These are phyloP conservation scores for Serilophus lunatus DNA, from an alignment of 2,113 vertebrate species.

Conservation along the genomic window DNA sequence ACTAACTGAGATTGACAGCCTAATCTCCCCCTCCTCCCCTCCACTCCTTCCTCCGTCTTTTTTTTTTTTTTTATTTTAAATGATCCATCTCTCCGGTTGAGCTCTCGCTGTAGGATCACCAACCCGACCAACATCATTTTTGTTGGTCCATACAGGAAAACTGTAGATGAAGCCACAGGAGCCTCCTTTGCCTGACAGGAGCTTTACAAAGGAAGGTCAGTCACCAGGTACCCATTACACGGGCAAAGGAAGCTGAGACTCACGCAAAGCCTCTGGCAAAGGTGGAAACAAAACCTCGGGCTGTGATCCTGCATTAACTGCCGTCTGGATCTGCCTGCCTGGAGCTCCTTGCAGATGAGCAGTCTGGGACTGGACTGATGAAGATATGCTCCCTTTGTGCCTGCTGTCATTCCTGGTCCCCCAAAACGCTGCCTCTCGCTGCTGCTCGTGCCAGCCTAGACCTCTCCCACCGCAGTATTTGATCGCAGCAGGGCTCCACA, in stretches of 20 bases:
- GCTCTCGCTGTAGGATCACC: not conserved
- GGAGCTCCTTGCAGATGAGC: not conserved
- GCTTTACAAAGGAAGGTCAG: not conserved
- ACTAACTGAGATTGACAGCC: conserved; percentile 26
- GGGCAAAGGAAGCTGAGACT: not conserved
- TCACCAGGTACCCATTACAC: not conserved
- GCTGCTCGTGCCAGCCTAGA: not conserved
- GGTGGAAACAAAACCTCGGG: conserved; percentile 3
- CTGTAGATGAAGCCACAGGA: not conserved
- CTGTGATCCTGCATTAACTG: not conserved
- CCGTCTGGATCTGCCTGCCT: not conserved
- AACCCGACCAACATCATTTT: not conserved
- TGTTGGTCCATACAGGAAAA: not conserved
- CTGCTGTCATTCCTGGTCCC: not conserved
- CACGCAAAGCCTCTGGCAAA: not conserved
- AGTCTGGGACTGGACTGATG: not conserved
- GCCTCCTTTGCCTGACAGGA: not conserved
- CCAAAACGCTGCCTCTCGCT: not conserved
- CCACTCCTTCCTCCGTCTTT: not conserved
- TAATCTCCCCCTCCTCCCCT: not conserved
- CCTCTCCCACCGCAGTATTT: not conserved
- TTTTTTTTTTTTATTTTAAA: not conserved
- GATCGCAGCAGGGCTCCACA: not conserved
- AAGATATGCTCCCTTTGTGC: not conserved
- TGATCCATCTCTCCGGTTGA: not conserved